Conservation (phyloP, 2,797 vertebrate genomes). For the Sciurus carolinensis region DNA sequence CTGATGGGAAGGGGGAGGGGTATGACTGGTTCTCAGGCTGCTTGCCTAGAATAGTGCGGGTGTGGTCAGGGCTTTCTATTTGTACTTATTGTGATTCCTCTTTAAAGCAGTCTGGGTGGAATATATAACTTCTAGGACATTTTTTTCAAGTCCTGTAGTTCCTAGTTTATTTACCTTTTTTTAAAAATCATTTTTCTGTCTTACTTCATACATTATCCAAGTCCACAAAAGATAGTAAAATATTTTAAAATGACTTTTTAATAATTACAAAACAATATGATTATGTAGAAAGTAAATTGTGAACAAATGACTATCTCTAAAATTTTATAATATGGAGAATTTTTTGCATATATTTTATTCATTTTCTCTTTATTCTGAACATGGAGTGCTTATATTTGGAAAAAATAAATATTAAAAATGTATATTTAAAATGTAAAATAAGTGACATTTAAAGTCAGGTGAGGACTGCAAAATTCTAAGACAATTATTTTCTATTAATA, state of each 20-base stretch:
- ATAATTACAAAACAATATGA: background rate
- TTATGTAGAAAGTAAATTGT: background rate
- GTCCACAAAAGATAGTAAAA: background rate
- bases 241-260: background rate
- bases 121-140: background rate
- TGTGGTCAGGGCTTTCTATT: background rate
- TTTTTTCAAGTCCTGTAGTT: background rate
- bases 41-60: background rate
- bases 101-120: background rate
- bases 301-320: background rate
- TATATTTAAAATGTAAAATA: conserved; percentile 1
- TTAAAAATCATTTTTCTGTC: background rate
- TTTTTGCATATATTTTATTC: background rate
- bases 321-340: background rate
- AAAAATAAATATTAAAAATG: conserved; percentile 28
- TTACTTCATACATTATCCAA: background rate
- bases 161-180: background rate
- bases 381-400: background rate
- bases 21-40: background rate
- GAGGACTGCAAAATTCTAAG: background rate
- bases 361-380: background rate
- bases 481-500: background rate
- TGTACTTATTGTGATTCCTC: background rate
- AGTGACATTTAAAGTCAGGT: background rate
- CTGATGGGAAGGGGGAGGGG: too few relatives aligned